phyloP scores from a whole-genome alignment of 1,140 invertebrate species.

The Trachymyrmex septentrionalis region DNA sequence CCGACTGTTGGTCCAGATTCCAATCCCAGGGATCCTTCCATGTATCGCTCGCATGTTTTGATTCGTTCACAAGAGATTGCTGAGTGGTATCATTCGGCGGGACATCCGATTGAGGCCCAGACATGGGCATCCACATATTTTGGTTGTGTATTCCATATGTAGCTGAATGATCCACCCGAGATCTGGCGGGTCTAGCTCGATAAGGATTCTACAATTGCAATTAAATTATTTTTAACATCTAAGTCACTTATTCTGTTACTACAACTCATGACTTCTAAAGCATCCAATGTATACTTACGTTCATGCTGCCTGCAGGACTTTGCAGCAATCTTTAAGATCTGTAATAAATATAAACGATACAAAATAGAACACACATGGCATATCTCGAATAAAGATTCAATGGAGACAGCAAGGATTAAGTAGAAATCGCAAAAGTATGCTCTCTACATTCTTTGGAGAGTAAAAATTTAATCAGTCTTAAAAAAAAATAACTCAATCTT shows the following conservation, averaged over 20 bases:
- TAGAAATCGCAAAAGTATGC: no score
- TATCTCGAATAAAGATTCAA: not conserved
- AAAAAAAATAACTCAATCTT: no score
- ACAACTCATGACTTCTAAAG: conserved; percentile 5
- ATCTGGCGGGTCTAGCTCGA: conserved; percentile 79
- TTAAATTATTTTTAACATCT: not conserved
- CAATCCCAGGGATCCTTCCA: conserved; percentile 86
- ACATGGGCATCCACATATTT: conserved; percentile 79
- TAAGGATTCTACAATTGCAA: conserved; percentile 83
- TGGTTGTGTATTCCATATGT: conserved; percentile 82
- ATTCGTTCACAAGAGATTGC: conserved; percentile 70
- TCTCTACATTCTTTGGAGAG: no score
- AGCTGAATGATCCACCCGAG: conserved; percentile 77
- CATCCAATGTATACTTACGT: conserved; percentile 77
- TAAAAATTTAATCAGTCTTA: no score
- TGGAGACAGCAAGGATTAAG: no score
- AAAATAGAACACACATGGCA: not conserved
- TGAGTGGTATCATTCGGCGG: conserved; percentile 68
- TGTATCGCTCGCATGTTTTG: conserved; percentile 78
- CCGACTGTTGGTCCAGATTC: conserved; percentile 82
- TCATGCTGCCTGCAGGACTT: conserved; percentile 77
- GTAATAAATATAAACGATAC: conserved; percentile 70
- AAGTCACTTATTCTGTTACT: not conserved
- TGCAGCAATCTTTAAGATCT: conserved; percentile 77
- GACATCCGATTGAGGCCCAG: conserved; percentile 66